These are phyloP conservation scores for Willisornis vidua DNA, from an alignment of 2,113 vertebrate genomes.

Conservation along the genomic window DNA sequence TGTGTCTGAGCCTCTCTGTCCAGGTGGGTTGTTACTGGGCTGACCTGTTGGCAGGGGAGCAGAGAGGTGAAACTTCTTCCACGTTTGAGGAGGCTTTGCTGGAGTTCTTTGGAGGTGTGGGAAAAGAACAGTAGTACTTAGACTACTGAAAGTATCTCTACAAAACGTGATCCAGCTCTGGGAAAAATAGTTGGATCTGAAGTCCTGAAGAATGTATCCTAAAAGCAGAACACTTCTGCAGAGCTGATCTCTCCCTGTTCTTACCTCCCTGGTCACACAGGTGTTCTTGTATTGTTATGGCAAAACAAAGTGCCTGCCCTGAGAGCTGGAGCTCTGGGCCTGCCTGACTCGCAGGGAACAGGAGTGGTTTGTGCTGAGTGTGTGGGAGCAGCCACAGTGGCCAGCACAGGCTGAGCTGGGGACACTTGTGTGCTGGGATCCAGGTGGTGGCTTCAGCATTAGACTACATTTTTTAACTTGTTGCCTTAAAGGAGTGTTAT, in stretches of 20 bases:
- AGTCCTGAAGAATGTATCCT: background rate
- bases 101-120: background rate
- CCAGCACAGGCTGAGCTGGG: background rate
- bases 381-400: background rate
- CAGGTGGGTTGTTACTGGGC: background rate
- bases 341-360: background rate
- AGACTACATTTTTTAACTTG: background rate
- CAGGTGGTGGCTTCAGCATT: rapidly evolving
- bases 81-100: background rate
- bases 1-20: background rate
- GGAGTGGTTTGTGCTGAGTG: background rate
- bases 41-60: background rate
- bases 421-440: background rate
- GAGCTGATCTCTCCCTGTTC: background rate
- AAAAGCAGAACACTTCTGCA: background rate
- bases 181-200: background rate
- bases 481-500: background rate
- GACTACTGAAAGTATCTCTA: background rate
- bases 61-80: background rate
- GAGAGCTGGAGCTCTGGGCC: background rate
- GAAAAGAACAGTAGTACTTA: background rate
- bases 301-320: background rate
- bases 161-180: background rate
- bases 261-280: background rate
- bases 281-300: background rate